phyloP scores from a whole-genome alignment of 2,113 vertebrate species.

The Chloropsis hardwickii region DNA sequence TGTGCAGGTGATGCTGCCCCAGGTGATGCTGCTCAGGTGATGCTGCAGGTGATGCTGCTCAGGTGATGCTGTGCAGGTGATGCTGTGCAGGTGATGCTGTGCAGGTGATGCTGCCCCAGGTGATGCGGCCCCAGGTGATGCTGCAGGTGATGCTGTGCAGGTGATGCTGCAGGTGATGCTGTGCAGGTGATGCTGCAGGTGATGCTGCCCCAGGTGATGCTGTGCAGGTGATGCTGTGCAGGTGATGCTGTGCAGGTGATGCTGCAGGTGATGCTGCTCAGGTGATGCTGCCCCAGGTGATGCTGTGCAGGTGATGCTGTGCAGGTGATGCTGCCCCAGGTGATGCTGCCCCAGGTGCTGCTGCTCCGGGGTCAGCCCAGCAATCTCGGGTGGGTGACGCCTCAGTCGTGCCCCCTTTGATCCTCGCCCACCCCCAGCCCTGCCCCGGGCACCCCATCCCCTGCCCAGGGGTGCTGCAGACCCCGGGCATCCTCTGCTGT shows the following conservation, averaged over 20 bases:
- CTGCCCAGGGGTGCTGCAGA: conserved; percentile 14
- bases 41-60: too few relatives aligned
- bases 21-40: too few relatives aligned
- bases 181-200: neutral
- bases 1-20: too few relatives aligned
- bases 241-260: too few relatives aligned
- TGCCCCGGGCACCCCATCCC: neutral
- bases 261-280: neutral
- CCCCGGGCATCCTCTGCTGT: neutral
- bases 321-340: too few relatives aligned
- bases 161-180: too few relatives aligned
- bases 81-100: neutral
- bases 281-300: neutral
- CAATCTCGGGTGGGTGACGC: neutral
- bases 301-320: too few relatives aligned
- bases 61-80: too few relatives aligned
- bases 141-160: neutral
- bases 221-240: too few relatives aligned
- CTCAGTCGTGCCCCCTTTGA: conserved; percentile 18
- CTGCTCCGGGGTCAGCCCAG: conserved; percentile 11
- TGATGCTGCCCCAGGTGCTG: neutral
- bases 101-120: neutral
- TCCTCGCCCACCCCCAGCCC: neutral
- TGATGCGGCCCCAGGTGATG: too few relatives aligned
- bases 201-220: too few relatives aligned